phyloP scores from a whole-genome alignment of 1,140 invertebrate species.

The Aphidius gifuensis region DNA sequence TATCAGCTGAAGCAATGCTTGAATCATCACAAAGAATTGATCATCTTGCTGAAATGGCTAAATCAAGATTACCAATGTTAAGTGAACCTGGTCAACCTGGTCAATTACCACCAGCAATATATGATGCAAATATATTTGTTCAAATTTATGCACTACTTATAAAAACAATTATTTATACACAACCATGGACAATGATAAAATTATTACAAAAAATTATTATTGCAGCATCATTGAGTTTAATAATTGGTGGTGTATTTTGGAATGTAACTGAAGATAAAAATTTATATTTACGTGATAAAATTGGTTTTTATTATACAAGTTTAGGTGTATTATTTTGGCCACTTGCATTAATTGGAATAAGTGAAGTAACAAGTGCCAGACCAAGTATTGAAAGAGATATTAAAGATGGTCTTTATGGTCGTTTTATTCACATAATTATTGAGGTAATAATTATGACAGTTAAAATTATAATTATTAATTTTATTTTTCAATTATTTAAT shows the following conservation, averaged over 20 bases:
- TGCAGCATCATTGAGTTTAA: slow-evolving; percentile 74
- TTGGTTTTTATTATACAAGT: slow-evolving; percentile 82
- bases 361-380: slow-evolving; percentile 67
- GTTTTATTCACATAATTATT: slow-evolving; percentile 72
- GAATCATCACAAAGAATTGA: slow-evolving; percentile 92
- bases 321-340: slow-evolving; percentile 77
- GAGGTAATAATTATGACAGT: slow-evolving; percentile 60
- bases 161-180: slow-evolving; percentile 73
- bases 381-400: slow-evolving; percentile 75
- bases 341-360: slow-evolving; percentile 65
- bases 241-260: slow-evolving; percentile 87
- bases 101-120: slow-evolving; percentile 65
- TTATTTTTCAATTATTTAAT: not conserved
- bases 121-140: slow-evolving; percentile 59
- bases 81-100: slow-evolving; percentile 76
- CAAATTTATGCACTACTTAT: slow-evolving; percentile 68
- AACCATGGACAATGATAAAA: slow-evolving; percentile 79
- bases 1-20: slow-evolving; percentile 88
- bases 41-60: slow-evolving; percentile 79
- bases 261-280: slow-evolving; percentile 71
- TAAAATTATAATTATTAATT: slow-evolving; percentile 9
- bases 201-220: slow-evolving; percentile 74
- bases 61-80: slow-evolving; percentile 59
- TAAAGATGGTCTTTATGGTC: slow-evolving; percentile 73
- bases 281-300: slow-evolving; percentile 69